Evolutionary conservation across 2,888 invertebrate species (phyloP), one percentile per base, ranked within the genome.

Genomic region (Drosophila subquinaria): DNA sequence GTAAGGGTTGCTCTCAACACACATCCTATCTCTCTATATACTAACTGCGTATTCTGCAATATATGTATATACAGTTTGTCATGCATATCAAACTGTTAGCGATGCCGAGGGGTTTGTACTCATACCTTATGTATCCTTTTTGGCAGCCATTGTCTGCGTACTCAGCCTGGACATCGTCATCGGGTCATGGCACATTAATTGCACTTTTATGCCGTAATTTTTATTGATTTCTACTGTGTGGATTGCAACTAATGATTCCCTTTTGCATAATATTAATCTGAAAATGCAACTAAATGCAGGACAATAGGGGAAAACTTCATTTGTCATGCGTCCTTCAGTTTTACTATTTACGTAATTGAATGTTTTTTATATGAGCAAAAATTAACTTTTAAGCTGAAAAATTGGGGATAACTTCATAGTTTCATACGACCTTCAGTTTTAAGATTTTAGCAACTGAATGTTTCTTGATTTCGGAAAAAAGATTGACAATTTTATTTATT

Each of bases 141-240:
- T 30, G 62, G 67, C 64, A 47, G 81, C 76, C 76, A 77, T 80
- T 79, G 75, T 51, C 62, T 56, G 50, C 50, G 4, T 40, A 43
- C 47, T 56, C 75, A 52, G 63, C 61, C 53, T 60, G 69, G 42
- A 38, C 57, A 65, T 50, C 64, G 56, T 38, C 51, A 55, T 59
- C 69, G 55, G 73, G 80, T 81, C 82, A 79, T 79, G 81, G 79
- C 72, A 79, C 85, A 82, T 82, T 81, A 84, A 82, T 79, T 81
- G 82, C 82, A 84, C 79, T 82, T 81, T 81, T 76, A 84, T 79
- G 82, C 79, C 30, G 52, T 76, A 66, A 79, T 83, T 81, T 81
- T 82, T 81, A 84, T 82, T 81, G 82, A 82, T 84, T 79, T 82
- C 65, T 51, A 42, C 50, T 59, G 30, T 61, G 20, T 60, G 13